A percentile compares a stretch with the other conserved stretches of the same genome.
Evolutionary conservation across 2,888 invertebrate genomes (phyloP).

Genomic region (Morinoia aosen): DNA sequence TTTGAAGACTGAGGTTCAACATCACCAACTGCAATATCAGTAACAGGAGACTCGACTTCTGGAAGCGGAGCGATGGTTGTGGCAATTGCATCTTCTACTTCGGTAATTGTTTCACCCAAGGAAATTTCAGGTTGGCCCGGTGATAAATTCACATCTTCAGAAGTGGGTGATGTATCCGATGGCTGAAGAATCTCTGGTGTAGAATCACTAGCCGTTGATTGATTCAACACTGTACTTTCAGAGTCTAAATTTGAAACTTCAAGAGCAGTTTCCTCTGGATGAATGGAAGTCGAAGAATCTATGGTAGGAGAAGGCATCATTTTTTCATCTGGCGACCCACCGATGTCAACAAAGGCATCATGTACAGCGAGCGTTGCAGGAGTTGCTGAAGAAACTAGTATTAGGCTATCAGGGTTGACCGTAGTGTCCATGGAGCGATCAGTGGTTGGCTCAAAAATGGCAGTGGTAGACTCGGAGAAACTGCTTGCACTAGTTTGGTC

Average conservation of each 20-base stretch:
- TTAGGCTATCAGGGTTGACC: background rate
- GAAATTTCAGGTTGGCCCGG: background rate
- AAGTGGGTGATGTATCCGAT: background rate
- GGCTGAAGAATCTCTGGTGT: background rate
- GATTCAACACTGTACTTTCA: background rate
- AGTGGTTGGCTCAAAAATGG: conserved; percentile 22
- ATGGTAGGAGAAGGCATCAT: conserved; percentile 14
- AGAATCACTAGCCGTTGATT: background rate
- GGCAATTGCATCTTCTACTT: background rate
- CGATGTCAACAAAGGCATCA: background rate
- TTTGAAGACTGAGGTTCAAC: background rate
- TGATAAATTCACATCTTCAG: conserved; percentile 9
- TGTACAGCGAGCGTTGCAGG: background rate
- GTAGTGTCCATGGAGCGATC: background rate
- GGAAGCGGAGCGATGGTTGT: background rate
- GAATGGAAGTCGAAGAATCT: background rate
- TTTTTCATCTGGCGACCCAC: background rate
- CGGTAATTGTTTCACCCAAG: background rate
- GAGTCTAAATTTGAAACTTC: background rate
- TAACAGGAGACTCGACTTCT: background rate
- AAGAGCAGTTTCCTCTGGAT: background rate
- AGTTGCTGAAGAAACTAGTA: background rate
- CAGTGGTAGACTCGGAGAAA: background rate
- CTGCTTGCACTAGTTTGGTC: background rate
- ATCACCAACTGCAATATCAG: background rate